A percentile compares a stretch with the other conserved stretches of the same genome.
These are phyloP conservation scores for Lutraria lutraria DNA, from an alignment of 2,888 invertebrate species.

Conservation along the genomic window DNA sequence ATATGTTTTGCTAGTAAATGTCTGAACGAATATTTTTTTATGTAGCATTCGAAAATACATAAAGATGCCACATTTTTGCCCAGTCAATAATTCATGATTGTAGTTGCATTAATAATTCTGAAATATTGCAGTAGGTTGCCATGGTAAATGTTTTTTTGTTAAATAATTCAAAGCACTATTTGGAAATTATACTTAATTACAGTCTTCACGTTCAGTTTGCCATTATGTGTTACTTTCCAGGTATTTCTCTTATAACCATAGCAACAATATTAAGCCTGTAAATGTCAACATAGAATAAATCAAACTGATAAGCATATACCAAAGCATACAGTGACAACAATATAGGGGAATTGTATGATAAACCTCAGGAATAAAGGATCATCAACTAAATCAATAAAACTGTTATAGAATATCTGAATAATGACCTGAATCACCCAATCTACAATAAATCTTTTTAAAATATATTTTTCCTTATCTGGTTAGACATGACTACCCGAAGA, in stretches of 20 bases:
- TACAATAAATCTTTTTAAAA: background rate
- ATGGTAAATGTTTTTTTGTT: too few relatives aligned
- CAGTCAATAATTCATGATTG: too few relatives aligned
- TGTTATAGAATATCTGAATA: background rate
- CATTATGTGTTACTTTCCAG: background rate
- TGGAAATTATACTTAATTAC: too few relatives aligned
- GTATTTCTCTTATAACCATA: conserved; percentile 6
- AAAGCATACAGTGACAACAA: background rate
- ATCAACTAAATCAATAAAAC: background rate
- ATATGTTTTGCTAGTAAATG: too few relatives aligned
- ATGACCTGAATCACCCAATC: background rate
- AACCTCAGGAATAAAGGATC: background rate
- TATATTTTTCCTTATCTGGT: conserved; percentile 37
- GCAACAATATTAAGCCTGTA: conserved; percentile 22
- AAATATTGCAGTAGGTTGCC: too few relatives aligned
- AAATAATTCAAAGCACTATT: too few relatives aligned
- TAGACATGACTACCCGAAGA: background rate
- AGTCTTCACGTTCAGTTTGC: too few relatives aligned
- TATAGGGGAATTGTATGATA: background rate
- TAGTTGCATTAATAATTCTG: too few relatives aligned
- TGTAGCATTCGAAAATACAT: too few relatives aligned
- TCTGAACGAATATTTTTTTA: too few relatives aligned
- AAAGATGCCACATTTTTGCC: too few relatives aligned
- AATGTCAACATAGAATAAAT: conserved; percentile 17
- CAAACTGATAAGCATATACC: background rate